Evolutionary conservation across 1,140 invertebrate genomes (phyloP), one percentile per base, ranked within the genome.

Genomic region (Diprion similis): DNA sequence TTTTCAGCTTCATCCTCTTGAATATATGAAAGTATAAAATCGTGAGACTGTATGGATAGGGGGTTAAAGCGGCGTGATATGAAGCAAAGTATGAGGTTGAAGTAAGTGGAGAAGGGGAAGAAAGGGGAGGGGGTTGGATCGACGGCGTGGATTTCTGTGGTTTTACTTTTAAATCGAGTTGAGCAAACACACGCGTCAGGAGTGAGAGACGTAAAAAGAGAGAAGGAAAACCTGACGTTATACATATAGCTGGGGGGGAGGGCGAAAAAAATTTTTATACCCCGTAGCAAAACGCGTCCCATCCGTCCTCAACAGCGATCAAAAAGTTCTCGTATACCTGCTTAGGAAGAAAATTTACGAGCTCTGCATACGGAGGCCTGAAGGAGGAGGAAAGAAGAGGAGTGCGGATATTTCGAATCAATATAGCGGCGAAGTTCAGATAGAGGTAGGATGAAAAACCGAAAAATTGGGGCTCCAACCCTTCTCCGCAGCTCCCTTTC

Each of bases 161-260:
- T 59, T 59, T 59, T 59, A 59, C 51, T 59, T 59, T 59, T 59
- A 59, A 59, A 59, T 59, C 51, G 51, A 59, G 51, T 59, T 59
- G 6, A 59, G 51, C 51, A 59, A 59, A 59, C 51, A 17, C 11
- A 59, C 51, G n/a, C 11, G 11, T 13, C n/a, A 59, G 51, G 51
- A 17, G 51, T 59, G 11, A 17, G 51, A 51, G 48, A 10, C 15
- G 10, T 51, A 10, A 10, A 15, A 15, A 15, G 48, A 15, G 48
- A 17, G 3, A 15, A 59, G n/a, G 24, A 37, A 37, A 1, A 37
- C 24, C 6, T 17, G 6, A 59, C 11, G 51, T 13, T 59, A 37
- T 37, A 37, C 6, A 37, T 37, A 37, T 37, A 37, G 1, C 2
- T 37, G 24, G 24, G 24, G 2, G 24, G n/a, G n/a, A n/a, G n/a